A percentile compares a stretch with the other conserved stretches of the same genome.
Evolutionary conservation across 2,113 vertebrate species (phyloP).

Genomic region (Tauraco erythrolophus): DNA sequence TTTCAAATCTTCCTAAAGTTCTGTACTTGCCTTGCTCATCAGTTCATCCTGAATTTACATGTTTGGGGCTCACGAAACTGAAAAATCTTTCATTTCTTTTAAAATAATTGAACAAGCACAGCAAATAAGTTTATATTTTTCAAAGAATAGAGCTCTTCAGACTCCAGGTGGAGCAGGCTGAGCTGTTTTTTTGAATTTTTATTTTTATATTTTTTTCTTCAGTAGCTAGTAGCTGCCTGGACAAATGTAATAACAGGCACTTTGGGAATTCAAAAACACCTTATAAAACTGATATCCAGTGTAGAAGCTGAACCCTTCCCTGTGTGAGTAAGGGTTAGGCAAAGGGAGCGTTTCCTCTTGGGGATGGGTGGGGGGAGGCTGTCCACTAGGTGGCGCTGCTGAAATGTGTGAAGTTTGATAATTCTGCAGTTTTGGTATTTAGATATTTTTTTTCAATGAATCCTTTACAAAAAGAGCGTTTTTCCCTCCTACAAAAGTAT

Average conservation of each 20-base stretch:
- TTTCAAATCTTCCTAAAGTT: not conserved
- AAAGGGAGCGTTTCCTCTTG: not conserved
- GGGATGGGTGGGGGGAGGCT: too few relatives aligned
- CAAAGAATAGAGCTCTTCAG: not conserved
- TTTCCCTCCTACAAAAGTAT: fast-evolving
- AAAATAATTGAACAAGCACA: not conserved
- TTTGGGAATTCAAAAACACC: not conserved
- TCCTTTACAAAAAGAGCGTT: not conserved
- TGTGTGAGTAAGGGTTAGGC: fast-evolving
- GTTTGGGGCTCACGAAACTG: not conserved
- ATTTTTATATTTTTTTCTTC: not conserved
- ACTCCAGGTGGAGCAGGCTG: not conserved
- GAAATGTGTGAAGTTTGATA: not conserved
- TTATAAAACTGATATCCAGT: not conserved
- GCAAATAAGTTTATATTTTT: not conserved
- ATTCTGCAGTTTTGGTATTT: not conserved
- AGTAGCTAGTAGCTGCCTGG: not conserved
- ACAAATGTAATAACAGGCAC: not conserved
- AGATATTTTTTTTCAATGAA: not conserved
- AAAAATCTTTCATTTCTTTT: not conserved
- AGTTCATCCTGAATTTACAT: not conserved
- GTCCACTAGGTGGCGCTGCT: constrained; percentile 44
- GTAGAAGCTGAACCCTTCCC: not conserved
- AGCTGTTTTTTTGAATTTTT: not conserved
- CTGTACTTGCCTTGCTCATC: not conserved